Evolutionary conservation across 2,113 vertebrate species (phyloP).

Genomic region (Microcebus ravelobensis): DNA sequence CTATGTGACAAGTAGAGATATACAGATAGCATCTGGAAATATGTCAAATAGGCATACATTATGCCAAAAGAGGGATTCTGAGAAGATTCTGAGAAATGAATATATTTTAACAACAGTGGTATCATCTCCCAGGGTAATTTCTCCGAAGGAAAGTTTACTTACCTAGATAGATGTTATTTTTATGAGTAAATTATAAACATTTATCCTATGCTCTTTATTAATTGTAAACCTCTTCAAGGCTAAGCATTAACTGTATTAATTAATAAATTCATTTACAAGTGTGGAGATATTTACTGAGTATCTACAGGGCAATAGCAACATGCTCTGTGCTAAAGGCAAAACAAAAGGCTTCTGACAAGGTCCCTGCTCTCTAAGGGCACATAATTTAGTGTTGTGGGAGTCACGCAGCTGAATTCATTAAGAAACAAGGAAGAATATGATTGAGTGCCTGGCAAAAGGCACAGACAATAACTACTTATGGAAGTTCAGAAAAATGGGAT

Average conservation of each 20-base stretch:
- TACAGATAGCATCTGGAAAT: neutral
- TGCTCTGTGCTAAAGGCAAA: conserved; percentile 5
- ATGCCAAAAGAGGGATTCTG: conserved; percentile 8
- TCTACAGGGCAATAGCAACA: neutral
- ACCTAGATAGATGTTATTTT: conserved; percentile 8
- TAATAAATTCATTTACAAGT: neutral
- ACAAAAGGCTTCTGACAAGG: neutral
- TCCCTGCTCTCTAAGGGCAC: neutral
- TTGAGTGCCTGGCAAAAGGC: neutral
- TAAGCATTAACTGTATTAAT: conserved; percentile 39
- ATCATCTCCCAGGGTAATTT: neutral
- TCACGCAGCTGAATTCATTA: conserved; percentile 12
- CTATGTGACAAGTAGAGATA: neutral
- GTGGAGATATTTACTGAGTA: neutral
- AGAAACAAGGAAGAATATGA: neutral
- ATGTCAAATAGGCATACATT: neutral
- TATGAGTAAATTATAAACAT: neutral
- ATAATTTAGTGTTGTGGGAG: neutral
- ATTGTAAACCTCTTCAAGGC: neutral
- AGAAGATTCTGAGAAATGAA: neutral
- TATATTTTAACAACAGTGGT: neutral
- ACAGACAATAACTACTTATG: neutral
- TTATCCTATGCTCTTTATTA: neutral
- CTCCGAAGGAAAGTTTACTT: conserved; percentile 21
- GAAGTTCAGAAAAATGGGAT: neutral